Evolutionary conservation across 1,140 invertebrate species (phyloP).

Genomic region (Drosophila sulfurigaster): DNA sequence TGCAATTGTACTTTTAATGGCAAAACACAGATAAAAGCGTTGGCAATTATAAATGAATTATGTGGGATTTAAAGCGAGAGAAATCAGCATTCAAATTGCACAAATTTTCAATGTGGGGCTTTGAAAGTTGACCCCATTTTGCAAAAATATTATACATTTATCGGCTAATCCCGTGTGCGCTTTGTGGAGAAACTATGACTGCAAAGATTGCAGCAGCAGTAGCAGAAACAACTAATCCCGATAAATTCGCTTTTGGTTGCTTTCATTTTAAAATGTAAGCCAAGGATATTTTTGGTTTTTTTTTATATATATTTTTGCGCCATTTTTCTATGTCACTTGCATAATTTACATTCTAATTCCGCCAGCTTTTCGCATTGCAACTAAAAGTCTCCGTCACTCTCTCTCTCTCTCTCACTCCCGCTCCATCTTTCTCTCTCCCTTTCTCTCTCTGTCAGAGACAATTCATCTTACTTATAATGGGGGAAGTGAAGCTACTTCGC

Average conservation of each 20-base stretch:
- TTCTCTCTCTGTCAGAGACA: constrained; percentile 46
- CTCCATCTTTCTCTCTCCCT: not conserved
- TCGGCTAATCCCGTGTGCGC: constrained; percentile 21
- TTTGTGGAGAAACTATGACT: constrained; percentile 20
- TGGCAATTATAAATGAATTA: not conserved
- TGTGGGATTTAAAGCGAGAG: not conserved
- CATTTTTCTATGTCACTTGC: constrained; percentile 58
- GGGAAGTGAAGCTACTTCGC: constrained; percentile 57
- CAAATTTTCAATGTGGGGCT: not conserved
- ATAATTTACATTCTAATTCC: constrained; percentile 80
- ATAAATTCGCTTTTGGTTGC: constrained; percentile 29
- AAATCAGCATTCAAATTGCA: not conserved
- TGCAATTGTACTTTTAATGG: no score
- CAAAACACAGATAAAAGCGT: not conserved
- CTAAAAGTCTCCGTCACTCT: not conserved
- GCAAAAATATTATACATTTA: constrained; percentile 11
- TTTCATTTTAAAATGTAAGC: constrained; percentile 45
- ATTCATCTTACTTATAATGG: constrained; percentile 79
- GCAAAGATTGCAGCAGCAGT: constrained; percentile 20
- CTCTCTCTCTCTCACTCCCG: not conserved
- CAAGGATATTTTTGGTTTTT: constrained; percentile 2
- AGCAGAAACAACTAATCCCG: constrained; percentile 29
- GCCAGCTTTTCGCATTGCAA: constrained; percentile 46
- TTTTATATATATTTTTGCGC: constrained; percentile 31
- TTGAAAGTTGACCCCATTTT: constrained; percentile 18